phyloP scores from a whole-genome alignment of 2,888 invertebrate species.

The Phortica magna region DNA sequence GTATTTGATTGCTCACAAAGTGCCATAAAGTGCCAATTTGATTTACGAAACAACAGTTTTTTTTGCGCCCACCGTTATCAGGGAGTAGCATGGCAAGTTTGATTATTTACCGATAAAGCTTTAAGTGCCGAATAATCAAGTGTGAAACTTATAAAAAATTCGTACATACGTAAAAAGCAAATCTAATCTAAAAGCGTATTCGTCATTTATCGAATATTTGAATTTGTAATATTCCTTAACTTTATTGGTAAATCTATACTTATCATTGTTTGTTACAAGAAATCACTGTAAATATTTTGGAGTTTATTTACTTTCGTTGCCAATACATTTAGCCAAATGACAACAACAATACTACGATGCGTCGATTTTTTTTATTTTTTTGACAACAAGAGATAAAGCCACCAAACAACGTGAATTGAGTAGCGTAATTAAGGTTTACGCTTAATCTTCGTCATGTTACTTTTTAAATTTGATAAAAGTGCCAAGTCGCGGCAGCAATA shows the following conservation, averaged over 20 bases:
- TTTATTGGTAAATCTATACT: too few species aligned
- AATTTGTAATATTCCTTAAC: too few species aligned
- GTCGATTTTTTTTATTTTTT: too few species aligned
- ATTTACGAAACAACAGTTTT: not conserved
- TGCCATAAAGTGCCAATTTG: slow-evolving; percentile 21
- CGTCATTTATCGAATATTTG: too few species aligned
- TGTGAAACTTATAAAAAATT: slow-evolving; percentile 39
- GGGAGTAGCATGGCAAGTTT: not conserved
- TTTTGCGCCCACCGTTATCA: slow-evolving; percentile 7
- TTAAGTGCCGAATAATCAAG: slow-evolving; percentile 47
- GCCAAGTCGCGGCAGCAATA: not conserved
- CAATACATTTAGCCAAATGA: too few species aligned
- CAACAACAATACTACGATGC: too few species aligned
- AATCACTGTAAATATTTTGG: too few species aligned
- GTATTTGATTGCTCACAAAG: slow-evolving; percentile 31
- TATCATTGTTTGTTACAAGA: too few species aligned
- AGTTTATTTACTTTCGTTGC: too few species aligned
- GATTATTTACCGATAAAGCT: slow-evolving; percentile 14
- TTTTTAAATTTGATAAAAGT: not conserved
- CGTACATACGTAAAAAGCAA: not conserved
- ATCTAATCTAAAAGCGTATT: too few species aligned
- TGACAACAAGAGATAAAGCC: not conserved
- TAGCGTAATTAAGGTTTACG: not conserved
- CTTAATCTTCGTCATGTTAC: not conserved
- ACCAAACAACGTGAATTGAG: not conserved